phyloP scores from a whole-genome alignment of 1,140 invertebrate genomes.

The Meteorus sp. region DNA sequence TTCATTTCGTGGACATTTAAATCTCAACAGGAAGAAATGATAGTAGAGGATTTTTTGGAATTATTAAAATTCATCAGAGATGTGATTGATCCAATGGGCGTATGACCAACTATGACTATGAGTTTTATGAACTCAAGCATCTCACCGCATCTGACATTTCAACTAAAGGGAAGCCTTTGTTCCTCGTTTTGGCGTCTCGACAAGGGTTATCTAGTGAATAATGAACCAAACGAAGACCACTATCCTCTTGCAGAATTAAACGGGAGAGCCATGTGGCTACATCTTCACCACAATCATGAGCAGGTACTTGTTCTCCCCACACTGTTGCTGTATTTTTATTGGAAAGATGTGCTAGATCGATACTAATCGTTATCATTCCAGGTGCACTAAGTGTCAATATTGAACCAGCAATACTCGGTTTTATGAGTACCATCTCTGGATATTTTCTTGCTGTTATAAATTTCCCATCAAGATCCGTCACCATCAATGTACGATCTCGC shows the following conservation, averaged over 20 bases:
- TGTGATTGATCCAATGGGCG: background rate
- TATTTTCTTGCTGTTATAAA: slow-evolving; percentile 59
- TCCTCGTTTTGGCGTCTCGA: slow-evolving; percentile 38
- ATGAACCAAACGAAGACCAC: slow-evolving; percentile 62
- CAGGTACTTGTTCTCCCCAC: slow-evolving; percentile 58
- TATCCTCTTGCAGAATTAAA: slow-evolving; percentile 61
- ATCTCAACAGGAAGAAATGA: too few species aligned
- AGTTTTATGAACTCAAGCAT: slow-evolving; percentile 5
- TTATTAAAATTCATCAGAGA: too few species aligned
- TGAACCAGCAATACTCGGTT: slow-evolving; percentile 15
- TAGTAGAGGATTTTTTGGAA: too few species aligned
- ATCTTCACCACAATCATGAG: slow-evolving; percentile 66
- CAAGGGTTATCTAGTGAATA: slow-evolving; percentile 58
- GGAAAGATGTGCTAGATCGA: slow-evolving; percentile 59
- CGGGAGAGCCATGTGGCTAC: slow-evolving; percentile 65
- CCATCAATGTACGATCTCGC: slow-evolving; percentile 59
- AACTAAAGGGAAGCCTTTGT: slow-evolving; percentile 39
- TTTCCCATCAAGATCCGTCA: slow-evolving; percentile 56
- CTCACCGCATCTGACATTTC: slow-evolving; percentile 42
- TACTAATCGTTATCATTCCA: slow-evolving; percentile 55
- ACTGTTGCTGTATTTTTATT: slow-evolving; percentile 53
- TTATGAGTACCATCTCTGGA: slow-evolving; percentile 60
- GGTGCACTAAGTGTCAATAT: slow-evolving; percentile 20
- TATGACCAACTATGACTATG: too few species aligned
- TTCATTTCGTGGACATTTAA: too few species aligned